Evolutionary conservation across 2,888 invertebrate species (phyloP).

Genomic region (Mayetiola destructor): DNA sequence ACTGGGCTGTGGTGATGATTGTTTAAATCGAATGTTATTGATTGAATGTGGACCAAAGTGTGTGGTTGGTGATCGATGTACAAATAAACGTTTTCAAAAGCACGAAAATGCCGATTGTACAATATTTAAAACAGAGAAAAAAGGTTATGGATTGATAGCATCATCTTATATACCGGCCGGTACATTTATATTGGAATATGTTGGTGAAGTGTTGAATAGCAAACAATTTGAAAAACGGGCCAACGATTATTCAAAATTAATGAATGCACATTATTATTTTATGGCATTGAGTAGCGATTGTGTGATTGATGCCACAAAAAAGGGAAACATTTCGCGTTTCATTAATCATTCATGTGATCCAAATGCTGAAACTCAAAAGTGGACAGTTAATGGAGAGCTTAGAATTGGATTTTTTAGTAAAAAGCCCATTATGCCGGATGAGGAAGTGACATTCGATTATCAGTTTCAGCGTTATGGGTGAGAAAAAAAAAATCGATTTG

Average conservation of each 20-base stretch:
- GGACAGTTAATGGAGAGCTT: constrained; percentile 85
- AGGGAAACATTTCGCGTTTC: constrained; percentile 92
- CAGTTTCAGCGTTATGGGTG: constrained; percentile 94
- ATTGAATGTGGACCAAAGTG: constrained; percentile 94
- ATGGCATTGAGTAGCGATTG: constrained; percentile 91
- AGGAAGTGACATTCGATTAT: constrained; percentile 98
- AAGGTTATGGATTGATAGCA: constrained; percentile 80
- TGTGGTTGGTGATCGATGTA: constrained; percentile 76
- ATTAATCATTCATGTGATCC: constrained; percentile 99
- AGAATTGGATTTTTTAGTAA: constrained; percentile 94
- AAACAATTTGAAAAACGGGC: constrained; percentile 80
- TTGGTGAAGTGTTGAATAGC: constrained; percentile 90
- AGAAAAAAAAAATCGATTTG: constrained; percentile 25
- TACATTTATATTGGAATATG: constrained; percentile 94
- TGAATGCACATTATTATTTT: constrained; percentile 89
- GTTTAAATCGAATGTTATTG: constrained; percentile 91
- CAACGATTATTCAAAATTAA: constrained; percentile 75
- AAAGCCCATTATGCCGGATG: constrained; percentile 63
- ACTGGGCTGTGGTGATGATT: constrained; percentile 86
- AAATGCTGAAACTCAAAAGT: constrained; percentile 96
- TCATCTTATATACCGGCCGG: constrained; percentile 39
- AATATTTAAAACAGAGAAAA: constrained; percentile 82
- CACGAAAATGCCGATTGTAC: constrained; percentile 69
- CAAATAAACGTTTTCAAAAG: constrained; percentile 88
- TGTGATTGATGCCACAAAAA: constrained; percentile 90